phyloP scores from a whole-genome alignment of 2,888 invertebrate genomes.

The Drosophila diplacantha region DNA sequence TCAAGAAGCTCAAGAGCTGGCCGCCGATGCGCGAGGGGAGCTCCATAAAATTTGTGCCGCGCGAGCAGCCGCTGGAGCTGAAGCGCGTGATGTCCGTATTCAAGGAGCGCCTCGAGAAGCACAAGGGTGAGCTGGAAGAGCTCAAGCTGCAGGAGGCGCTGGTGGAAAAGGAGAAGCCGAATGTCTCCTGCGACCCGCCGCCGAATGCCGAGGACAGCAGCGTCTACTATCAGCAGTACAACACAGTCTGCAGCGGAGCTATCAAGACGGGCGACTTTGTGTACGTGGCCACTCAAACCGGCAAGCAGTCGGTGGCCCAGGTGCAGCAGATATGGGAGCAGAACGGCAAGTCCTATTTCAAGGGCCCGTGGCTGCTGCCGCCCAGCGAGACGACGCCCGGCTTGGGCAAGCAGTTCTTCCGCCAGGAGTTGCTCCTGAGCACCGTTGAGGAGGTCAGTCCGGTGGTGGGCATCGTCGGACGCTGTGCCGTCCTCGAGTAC shows the following conservation, averaged over 20 bases:
- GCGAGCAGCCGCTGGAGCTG: constrained; percentile 88
- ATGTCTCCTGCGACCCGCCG: constrained; percentile 84
- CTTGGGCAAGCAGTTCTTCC: constrained; percentile 89
- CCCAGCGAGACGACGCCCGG: constrained; percentile 92
- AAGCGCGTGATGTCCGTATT: constrained; percentile 95
- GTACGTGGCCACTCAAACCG: constrained; percentile 93
- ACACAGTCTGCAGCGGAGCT: constrained; percentile 88
- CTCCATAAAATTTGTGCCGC: constrained; percentile 81
- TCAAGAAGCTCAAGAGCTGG: constrained; percentile 95
- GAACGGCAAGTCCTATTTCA: constrained; percentile 93
- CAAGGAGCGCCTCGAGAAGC: constrained; percentile 92
- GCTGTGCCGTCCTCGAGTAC: constrained; percentile 93
- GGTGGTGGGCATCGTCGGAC: constrained; percentile 92
- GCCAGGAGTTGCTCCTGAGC: constrained; percentile 94
- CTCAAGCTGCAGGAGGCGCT: constrained; percentile 89
- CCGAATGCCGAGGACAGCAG: constrained; percentile 86
- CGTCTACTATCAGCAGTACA: constrained; percentile 95
- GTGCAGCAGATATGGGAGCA: constrained; percentile 97
- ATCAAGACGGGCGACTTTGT: constrained; percentile 96
- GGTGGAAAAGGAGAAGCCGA: constrained; percentile 92
- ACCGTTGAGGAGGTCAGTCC: constrained; percentile 95
- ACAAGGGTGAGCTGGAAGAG: constrained; percentile 92
- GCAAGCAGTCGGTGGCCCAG: constrained; percentile 93
- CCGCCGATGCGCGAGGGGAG: constrained; percentile 80
- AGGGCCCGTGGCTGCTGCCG: constrained; percentile 94